Conservation (phyloP, 2,888 invertebrate species). For the Melanostoma scalare region DNA sequence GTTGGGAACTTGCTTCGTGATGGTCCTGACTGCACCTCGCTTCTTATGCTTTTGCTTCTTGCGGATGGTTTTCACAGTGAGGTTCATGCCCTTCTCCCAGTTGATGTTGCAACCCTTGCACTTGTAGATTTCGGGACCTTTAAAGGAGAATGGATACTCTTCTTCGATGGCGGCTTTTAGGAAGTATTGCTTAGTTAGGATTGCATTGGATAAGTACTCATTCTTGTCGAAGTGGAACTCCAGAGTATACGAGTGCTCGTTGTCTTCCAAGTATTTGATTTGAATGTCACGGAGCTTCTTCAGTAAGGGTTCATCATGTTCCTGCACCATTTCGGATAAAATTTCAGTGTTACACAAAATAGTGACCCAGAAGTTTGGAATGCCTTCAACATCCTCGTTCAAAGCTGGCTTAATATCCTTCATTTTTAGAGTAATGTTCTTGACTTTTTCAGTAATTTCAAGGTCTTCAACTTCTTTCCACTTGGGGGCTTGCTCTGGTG, state of each 20-base stretch:
- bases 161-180: constrained; percentile 95
- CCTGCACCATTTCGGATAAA: constrained; percentile 96
- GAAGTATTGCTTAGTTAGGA: constrained; percentile 95
- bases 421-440: constrained; percentile 73
- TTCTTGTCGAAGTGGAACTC: constrained; percentile 97
- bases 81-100: constrained; percentile 99
- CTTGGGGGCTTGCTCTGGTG: constrained; percentile 91
- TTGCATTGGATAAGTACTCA: constrained; percentile 92
- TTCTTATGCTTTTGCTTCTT: constrained; percentile 99
- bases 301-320: constrained; percentile 87
- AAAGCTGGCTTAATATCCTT: constrained; percentile 86
- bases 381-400: constrained; percentile 93
- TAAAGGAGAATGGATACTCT: constrained; percentile 95
- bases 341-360: constrained; percentile 92
- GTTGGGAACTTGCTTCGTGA: constrained; percentile 96
- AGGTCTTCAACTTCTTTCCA: constrained; percentile 92
- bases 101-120: constrained; percentile 93
- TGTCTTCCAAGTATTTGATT: constrained; percentile 80
- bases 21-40: constrained; percentile 94
- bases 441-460: constrained; percentile 85
- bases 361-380: constrained; percentile 95
- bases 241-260: constrained; percentile 84
- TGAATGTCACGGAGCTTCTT: constrained; percentile 81
- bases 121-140: constrained; percentile 89
- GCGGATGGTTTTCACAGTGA: constrained; percentile 97